Conservation (phyloP, 1,140 invertebrate genomes). For the Ptiloglossa arizonensis region DNA sequence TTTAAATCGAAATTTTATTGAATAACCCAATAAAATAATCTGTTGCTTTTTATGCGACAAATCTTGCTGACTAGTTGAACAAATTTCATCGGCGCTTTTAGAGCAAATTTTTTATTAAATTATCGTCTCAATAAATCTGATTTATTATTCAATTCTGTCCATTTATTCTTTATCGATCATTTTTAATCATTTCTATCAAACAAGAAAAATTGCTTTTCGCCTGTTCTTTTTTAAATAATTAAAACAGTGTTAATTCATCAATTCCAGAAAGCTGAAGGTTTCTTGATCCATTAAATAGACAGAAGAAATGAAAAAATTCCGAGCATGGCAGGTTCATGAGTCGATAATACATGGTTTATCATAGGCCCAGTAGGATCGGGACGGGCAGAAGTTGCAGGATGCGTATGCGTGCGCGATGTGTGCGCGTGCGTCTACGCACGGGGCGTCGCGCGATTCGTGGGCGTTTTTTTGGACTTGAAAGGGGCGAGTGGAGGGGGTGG, state of each 20-base stretch:
- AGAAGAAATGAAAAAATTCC: background rate
- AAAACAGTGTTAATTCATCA: no score
- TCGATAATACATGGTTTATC: slow-evolving; percentile 26
- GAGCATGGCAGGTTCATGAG: slow-evolving; percentile 3
- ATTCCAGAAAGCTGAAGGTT: no score
- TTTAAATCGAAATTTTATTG: no score
- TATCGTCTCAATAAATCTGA: no score
- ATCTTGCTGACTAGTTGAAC: background rate
- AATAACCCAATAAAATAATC: no score
- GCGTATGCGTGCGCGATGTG: slow-evolving; percentile 12
- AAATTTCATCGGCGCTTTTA: no score
- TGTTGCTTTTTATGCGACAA: no score
- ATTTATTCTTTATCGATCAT: background rate
- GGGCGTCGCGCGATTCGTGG: slow-evolving; percentile 40
- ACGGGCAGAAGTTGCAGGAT: slow-evolving; percentile 25
- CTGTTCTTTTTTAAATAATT: no score
- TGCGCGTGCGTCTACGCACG: slow-evolving; percentile 33
- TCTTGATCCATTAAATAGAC: background rate
- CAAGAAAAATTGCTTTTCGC: no score
- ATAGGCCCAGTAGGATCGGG: slow-evolving; percentile 7
- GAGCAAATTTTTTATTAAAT: no score
- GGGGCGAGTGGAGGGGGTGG: background rate
- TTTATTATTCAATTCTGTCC: background rate
- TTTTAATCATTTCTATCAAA: background rate
- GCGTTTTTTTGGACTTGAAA: slow-evolving; percentile 41